Evolutionary conservation across 2,113 vertebrate species (phyloP).

Genomic region (Carassius carassius): DNA sequence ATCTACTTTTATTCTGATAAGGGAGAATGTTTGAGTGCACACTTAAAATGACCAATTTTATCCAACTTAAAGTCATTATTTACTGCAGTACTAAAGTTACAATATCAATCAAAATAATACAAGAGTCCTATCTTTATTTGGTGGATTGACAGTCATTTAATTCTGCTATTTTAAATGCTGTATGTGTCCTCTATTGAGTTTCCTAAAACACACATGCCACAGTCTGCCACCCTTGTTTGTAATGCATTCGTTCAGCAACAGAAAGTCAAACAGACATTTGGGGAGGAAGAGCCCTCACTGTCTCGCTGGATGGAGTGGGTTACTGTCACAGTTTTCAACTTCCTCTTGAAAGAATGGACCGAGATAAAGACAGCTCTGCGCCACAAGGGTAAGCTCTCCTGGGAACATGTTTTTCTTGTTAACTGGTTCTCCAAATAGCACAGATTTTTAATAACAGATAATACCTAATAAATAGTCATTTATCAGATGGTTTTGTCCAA

Average conservation of each 20-base stretch:
- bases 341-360: constrained; percentile 50
- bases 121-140: background rate
- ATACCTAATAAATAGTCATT: too few species aligned
- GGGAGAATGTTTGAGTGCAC: background rate
- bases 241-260: constrained; percentile 40
- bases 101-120: background rate
- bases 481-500: too few species aligned
- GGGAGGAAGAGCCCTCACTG: constrained; percentile 13
- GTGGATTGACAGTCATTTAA: background rate
- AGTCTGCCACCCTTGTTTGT: constrained; percentile 40
- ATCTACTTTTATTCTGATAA: too few species aligned
- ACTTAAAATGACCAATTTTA: background rate
- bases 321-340: background rate
- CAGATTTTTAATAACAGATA: background rate
- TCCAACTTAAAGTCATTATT: background rate
- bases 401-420: background rate
- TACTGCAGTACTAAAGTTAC: background rate
- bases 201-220: background rate
- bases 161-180: background rate
- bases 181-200: background rate
- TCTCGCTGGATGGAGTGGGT: background rate
- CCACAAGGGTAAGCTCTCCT: constrained; percentile 51
- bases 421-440: background rate
- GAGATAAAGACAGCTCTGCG: background rate
- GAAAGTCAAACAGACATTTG: constrained; percentile 55